Evolutionary conservation across 2,797 vertebrate species (phyloP).

Genomic region (Onychomys torridus): DNA sequence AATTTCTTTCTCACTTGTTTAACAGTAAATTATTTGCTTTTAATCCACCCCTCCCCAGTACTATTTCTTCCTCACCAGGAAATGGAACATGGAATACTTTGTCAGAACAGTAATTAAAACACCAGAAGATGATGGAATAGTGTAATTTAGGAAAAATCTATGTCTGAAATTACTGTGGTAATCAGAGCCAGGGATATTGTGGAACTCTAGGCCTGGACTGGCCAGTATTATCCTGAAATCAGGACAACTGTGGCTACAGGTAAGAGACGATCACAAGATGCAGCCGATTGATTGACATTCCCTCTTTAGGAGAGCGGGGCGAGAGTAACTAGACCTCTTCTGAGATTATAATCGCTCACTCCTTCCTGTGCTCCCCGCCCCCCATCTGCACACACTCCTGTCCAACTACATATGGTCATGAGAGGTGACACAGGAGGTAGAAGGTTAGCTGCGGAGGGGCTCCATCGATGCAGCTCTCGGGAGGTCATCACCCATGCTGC

Average conservation of each 20-base stretch:
- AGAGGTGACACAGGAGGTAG: not conserved
- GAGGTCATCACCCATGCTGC: not conserved
- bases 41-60: not conserved
- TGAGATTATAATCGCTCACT: not conserved
- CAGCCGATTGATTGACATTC: too few species aligned
- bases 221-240: not conserved
- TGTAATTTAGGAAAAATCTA: not conserved
- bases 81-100: not conserved
- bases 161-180: constrained; percentile 24
- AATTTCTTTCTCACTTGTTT: constrained; percentile 56
- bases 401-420: too few species aligned
- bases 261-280: not conserved
- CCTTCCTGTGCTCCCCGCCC: not conserved
- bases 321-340: not conserved
- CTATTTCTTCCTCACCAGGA: not conserved
- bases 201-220: not conserved
- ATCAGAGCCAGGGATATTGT: not conserved
- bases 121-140: not conserved
- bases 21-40: constrained; percentile 47
- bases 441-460: not conserved
- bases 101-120: constrained; percentile 38
- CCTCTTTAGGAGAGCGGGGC: not conserved
- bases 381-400: not conserved
- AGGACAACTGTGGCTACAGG: not conserved
- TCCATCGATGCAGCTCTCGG: not conserved